Percentiles rank a stretch among this genome's conserved stretches.
Evolutionary conservation across 2,888 invertebrate genomes (phyloP).

Genomic region (Dicyrtoma fusca): DNA sequence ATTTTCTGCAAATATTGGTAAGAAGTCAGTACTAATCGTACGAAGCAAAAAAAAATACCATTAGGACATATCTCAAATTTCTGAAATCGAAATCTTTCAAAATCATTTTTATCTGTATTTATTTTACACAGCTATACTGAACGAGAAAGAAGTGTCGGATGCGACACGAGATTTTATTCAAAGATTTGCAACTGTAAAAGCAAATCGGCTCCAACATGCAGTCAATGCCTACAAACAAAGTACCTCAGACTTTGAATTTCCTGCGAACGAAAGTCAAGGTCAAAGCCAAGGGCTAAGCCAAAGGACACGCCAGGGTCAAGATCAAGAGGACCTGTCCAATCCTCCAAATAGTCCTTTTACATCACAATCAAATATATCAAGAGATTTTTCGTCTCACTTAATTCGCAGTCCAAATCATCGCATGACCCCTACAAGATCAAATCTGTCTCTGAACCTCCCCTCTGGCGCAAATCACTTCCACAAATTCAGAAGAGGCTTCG

Average conservation of each 20-base stretch:
- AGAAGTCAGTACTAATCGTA: not conserved
- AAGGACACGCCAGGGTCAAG: no score
- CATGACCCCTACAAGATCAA: constrained; percentile 11
- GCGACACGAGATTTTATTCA: constrained; percentile 67
- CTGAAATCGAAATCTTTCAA: not conserved
- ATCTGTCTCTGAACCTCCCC: constrained; percentile 8
- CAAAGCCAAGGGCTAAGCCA: no score
- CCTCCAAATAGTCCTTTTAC: not conserved
- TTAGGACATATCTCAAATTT: not conserved
- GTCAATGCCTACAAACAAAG: constrained; percentile 15
- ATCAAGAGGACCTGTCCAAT: not conserved
- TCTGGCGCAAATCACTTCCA: not conserved
- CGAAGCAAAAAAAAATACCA: not conserved
- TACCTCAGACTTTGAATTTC: not conserved
- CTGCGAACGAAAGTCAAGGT: not conserved
- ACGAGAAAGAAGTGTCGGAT: constrained; percentile 66
- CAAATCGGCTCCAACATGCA: constrained; percentile 2
- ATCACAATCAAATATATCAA: not conserved
- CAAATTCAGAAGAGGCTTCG: not conserved
- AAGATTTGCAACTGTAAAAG: constrained; percentile 61
- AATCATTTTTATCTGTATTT: not conserved
- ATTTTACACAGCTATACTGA: constrained; percentile 60
- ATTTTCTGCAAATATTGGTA: constrained; percentile 44
- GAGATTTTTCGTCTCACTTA: not conserved
- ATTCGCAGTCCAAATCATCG: not conserved